Percentiles rank a stretch among this genome's conserved stretches.
Evolutionary conservation across 2,797 vertebrate genomes (phyloP).

Genomic region (Catamblyrhynchus diadema): DNA sequence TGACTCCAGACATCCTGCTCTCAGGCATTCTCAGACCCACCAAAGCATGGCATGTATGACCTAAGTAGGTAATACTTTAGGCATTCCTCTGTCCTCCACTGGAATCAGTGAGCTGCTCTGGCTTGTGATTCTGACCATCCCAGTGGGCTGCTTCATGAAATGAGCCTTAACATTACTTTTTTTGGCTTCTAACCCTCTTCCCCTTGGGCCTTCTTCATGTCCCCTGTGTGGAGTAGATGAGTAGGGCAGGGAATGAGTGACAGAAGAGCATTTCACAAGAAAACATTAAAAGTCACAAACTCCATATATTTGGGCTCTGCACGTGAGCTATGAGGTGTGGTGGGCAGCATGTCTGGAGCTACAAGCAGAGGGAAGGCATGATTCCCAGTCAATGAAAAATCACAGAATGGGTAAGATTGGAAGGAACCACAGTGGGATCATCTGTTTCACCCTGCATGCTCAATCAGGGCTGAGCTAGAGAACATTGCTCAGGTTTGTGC

Average conservation of each 20-base stretch:
- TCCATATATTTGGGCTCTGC: accelerated
- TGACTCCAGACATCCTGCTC: background rate
- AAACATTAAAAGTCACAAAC: background rate
- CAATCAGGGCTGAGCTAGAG: background rate
- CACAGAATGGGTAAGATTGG: background rate
- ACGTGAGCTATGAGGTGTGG: background rate
- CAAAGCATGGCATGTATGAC: background rate
- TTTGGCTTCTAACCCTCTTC: background rate
- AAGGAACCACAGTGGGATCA: background rate
- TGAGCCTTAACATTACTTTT: background rate
- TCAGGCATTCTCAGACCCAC: background rate
- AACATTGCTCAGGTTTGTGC: background rate
- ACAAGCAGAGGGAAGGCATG: accelerated
- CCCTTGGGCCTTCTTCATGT: accelerated
- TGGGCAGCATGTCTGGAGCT: background rate
- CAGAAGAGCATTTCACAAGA: background rate
- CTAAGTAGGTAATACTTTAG: background rate
- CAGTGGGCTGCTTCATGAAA: background rate
- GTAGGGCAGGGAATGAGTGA: background rate
- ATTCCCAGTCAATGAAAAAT: background rate
- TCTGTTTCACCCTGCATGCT: accelerated
- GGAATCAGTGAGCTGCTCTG: background rate
- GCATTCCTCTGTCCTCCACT: background rate
- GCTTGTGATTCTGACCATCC: background rate
- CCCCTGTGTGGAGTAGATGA: background rate